Conservation (phyloP, 2,113 vertebrate species). For the Apteryx owenii region DNA sequence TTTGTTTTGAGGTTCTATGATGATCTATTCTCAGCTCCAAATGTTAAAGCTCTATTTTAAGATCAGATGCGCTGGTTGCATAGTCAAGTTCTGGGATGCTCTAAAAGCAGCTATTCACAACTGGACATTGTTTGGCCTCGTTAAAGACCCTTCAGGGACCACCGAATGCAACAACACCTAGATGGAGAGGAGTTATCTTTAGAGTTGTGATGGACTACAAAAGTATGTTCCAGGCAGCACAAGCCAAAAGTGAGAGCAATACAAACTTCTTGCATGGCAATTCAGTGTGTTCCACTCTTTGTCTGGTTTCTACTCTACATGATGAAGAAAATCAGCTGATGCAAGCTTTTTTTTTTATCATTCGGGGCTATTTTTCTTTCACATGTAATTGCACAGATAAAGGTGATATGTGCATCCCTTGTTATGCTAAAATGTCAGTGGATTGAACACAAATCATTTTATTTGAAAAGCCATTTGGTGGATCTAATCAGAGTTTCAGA, state of each 20-base stretch:
- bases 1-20: neutral
- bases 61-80: neutral
- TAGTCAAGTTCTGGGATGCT: neutral
- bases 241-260: neutral
- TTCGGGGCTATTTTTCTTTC: neutral
- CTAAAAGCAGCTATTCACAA: neutral
- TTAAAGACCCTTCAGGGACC: neutral
- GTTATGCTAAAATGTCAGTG: neutral
- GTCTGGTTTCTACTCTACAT: neutral
- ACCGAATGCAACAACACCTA: neutral
- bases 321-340: conserved; percentile 15
- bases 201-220: neutral
- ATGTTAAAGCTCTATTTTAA: neutral
- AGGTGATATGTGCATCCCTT: rapidly evolving
- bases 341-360: neutral
- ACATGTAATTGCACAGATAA: neutral
- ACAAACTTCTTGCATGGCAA: neutral
- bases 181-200: neutral
- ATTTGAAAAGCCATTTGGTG: neutral
- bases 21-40: neutral
- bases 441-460: neutral
- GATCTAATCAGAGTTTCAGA: neutral
- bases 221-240: neutral
- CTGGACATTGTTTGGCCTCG: neutral
- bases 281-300: neutral